A percentile compares a stretch with the other conserved stretches of the same genome.
Evolutionary conservation across 2,797 vertebrate genomes (phyloP).

Genomic region (Eospalax fontanierii): DNA sequence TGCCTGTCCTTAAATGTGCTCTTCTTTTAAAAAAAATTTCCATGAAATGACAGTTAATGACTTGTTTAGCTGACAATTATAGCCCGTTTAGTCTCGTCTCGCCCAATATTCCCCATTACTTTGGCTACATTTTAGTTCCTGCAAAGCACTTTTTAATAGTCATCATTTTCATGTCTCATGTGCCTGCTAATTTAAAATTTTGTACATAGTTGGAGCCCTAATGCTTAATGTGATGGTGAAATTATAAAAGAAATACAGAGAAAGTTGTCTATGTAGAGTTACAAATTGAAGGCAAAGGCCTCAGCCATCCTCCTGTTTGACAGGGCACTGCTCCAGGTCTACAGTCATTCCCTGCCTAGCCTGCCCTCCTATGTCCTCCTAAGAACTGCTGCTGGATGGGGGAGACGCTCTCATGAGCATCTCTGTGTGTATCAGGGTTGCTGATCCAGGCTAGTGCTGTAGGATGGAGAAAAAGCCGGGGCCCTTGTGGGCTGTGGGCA

Average conservation of each 20-base stretch:
- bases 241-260: constrained; percentile 38
- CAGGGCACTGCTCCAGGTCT: not conserved
- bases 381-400: not conserved
- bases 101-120: constrained; percentile 77
- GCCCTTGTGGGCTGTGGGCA: not conserved
- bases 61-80: constrained; percentile 76
- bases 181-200: constrained; percentile 61
- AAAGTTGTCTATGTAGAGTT: constrained; percentile 13
- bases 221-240: constrained; percentile 48
- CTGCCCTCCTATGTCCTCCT: not conserved
- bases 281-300: constrained; percentile 4
- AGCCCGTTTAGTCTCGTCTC: constrained; percentile 75
- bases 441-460: not conserved
- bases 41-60: constrained; percentile 76
- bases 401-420: not conserved
- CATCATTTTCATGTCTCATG: constrained; percentile 33
- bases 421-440: not conserved
- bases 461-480: not conserved
- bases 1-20: constrained; percentile 22
- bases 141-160: constrained; percentile 74
- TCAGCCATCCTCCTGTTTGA: not conserved
- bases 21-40: constrained; percentile 9
- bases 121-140: constrained; percentile 70
- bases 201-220: not conserved
- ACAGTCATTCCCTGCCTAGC: not conserved